Percentiles rank a stretch among this genome's conserved stretches.
Evolutionary conservation across 2,888 invertebrate genomes (phyloP).

Genomic region (Parnassius smintheus): DNA sequence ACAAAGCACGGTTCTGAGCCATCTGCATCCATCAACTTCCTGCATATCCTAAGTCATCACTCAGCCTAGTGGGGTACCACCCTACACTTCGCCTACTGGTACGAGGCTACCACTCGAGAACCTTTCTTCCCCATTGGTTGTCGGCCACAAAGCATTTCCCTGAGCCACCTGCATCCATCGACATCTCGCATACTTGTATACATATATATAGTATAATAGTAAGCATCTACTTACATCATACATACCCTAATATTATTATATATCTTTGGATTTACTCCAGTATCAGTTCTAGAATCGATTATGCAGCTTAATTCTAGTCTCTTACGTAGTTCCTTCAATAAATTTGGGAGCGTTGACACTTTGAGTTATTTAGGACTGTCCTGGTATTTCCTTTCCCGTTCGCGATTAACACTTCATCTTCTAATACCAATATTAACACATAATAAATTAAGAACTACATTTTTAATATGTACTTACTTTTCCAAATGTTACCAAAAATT

Average conservation of each 20-base stretch:
- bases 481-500: too few relatives aligned
- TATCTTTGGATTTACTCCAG: background rate
- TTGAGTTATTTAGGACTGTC: conserved; percentile 23
- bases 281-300: conserved; percentile 17
- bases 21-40: too few relatives aligned
- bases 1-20: too few relatives aligned
- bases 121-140: too few relatives aligned
- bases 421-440: too few relatives aligned
- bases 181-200: background rate
- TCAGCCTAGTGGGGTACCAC: too few relatives aligned
- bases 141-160: too few relatives aligned
- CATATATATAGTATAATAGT: background rate
- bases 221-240: background rate
- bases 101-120: too few relatives aligned
- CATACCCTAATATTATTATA: background rate
- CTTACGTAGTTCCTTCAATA: conserved; percentile 21
- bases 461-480: too few relatives aligned
- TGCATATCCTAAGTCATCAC: background rate
- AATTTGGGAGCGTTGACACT: conserved; percentile 20
- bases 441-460: too few relatives aligned
- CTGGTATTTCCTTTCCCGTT: conserved; percentile 17
- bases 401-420: background rate
- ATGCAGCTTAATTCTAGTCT: conserved; percentile 18
- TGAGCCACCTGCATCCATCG: too few relatives aligned
- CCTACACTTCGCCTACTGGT: too few relatives aligned